Conservation (phyloP, 2,113 vertebrate species). For the Entelurus aequoreus region DNA sequence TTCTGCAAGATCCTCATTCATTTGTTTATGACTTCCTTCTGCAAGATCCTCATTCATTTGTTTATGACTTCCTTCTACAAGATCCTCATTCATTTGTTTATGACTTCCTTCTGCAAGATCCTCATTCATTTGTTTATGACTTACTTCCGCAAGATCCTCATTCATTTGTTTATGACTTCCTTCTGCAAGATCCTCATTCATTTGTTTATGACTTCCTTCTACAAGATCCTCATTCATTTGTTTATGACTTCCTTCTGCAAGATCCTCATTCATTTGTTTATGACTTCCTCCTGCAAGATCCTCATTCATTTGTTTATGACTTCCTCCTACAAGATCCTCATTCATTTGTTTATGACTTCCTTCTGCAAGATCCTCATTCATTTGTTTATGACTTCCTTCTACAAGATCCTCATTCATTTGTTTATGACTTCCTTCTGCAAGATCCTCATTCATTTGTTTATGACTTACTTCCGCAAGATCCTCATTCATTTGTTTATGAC, state of each 20-base stretch:
- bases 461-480: too few species aligned
- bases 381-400: neutral
- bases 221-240: conserved; percentile 7
- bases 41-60: too few species aligned
- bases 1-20: neutral
- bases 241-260: too few species aligned
- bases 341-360: too few species aligned
- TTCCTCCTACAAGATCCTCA: neutral
- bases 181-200: conserved; percentile 15
- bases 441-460: conserved; percentile 10
- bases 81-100: conserved; percentile 11
- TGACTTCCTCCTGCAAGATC: conserved; percentile 2
- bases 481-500: too few species aligned
- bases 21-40: too few species aligned
- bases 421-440: neutral
- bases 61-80: neutral
- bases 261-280: too few species aligned
- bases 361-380: too few species aligned
- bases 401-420: conserved; percentile 21
- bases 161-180: too few species aligned
- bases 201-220: conserved; percentile 1
- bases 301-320: conserved; percentile 9
- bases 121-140: conserved; percentile 12
- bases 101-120: neutral
- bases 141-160: too few species aligned